Evolutionary conservation across 2,888 invertebrate genomes (phyloP).

Genomic region (Ctenicera cuprea): DNA sequence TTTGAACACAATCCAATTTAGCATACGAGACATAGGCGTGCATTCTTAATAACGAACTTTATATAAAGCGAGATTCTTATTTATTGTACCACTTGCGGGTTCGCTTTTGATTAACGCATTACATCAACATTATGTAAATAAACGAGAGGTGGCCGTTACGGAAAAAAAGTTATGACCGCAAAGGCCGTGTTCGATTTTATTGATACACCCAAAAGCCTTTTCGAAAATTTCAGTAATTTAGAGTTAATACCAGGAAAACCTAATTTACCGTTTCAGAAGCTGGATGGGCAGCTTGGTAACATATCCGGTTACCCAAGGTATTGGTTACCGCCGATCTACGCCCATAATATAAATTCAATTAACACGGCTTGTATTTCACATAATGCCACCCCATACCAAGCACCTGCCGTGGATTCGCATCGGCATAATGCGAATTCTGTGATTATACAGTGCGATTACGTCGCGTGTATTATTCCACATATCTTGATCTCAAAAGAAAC

Average conservation of each 20-base stretch:
- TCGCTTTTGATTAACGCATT: slow-evolving; percentile 47
- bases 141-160: slow-evolving; percentile 39
- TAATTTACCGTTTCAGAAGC: slow-evolving; percentile 53
- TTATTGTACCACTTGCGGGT: slow-evolving; percentile 46
- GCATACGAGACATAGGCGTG: slow-evolving; percentile 57
- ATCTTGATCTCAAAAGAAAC: slow-evolving; percentile 48
- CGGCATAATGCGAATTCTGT: slow-evolving; percentile 48
- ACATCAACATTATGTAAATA: slow-evolving; percentile 50
- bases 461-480: slow-evolving; percentile 43
- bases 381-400: slow-evolving; percentile 60
- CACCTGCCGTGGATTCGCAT: slow-evolving; percentile 55
- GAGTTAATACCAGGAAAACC: slow-evolving; percentile 28
- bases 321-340: slow-evolving; percentile 54
- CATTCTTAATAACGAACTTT: slow-evolving; percentile 53
- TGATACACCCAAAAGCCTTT: neutral
- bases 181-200: neutral
- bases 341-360: slow-evolving; percentile 63
- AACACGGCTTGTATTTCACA: slow-evolving; percentile 61
- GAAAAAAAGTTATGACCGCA: neutral
- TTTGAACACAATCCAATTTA: slow-evolving; percentile 53
- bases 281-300: slow-evolving; percentile 33
- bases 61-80: slow-evolving; percentile 47
- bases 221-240: slow-evolving; percentile 21
- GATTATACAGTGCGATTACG: slow-evolving; percentile 51
- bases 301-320: slow-evolving; percentile 50